Base-by-base conservation (phyloP, 1,140 invertebrate species). In the Cryptotermes secundus region DNA sequence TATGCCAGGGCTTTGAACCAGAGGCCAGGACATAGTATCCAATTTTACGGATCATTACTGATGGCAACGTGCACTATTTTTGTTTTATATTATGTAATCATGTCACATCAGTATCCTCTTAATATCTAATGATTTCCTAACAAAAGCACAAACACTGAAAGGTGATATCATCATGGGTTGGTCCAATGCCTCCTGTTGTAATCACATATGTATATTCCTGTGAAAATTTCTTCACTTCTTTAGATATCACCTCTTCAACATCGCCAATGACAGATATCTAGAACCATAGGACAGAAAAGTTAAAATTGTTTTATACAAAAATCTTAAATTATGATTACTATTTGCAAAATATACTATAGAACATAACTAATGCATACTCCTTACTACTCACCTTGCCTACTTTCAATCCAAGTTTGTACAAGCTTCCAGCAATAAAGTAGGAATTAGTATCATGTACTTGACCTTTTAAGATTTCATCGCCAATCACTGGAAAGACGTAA, bases 81-180 rank as follows among this genome's bases (percentile, higher is more conserved):
- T n/a, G n/a, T n/a, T n/a, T n/a, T n/a, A n/a, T n/a, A n/a, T n/a
- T n/a, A n/a, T n/a, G n/a, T n/a, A n/a, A n/a, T n/a, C n/a, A n/a
- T n/a, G n/a, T n/a, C n/a, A n/a, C n/a, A n/a, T n/a, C n/a, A n/a
- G n/a, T n/a, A n/a, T n/a, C n/a, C n/a, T n/a, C n/a, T n/a, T n/a
- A n/a, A n/a, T n/a, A n/a, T n/a, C n/a, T n/a, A 65, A 65, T 65
- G 16, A 19, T 14, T 26, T n/a, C n/a, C n/a, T n/a, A n/a, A n/a
- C n/a, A n/a, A n/a, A n/a, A 79, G 10, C 26, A 79, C 53, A 45
- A n/a, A 83, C 90, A 93, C 88, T 91, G 90, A 89, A 93, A 93
- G 53, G 93, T 94, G 72, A 92, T 87, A 87, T 94, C 93, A 89
- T 94, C 93, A 88, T 94, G 93, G 26, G 93, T 94, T 14, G 93